Evolutionary conservation across 30 jellyfish, hydroid and myxozoan species (phyloP).

Genomic region (Cassiopea andromeda): DNA sequence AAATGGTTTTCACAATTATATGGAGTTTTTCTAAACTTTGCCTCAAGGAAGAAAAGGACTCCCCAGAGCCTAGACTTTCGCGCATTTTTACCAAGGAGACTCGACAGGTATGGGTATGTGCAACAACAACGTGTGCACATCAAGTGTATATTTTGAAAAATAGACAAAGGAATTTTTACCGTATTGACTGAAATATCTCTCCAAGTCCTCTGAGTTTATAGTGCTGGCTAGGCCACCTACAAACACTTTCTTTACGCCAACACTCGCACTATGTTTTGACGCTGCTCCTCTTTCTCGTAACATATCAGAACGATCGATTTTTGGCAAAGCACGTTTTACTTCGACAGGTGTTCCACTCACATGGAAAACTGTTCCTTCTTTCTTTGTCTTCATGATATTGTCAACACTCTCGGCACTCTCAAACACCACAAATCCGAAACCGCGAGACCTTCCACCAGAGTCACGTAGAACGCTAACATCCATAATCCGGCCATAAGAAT

Average conservation of each 20-base stretch:
- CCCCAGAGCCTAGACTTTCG: too few relatives aligned
- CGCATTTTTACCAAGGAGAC: too few relatives aligned
- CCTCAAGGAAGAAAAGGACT: too few relatives aligned
- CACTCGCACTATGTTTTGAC: slow-evolving; percentile 58
- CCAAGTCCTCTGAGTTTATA: slow-evolving; percentile 68
- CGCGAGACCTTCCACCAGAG: slow-evolving; percentile 75
- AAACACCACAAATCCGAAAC: slow-evolving; percentile 91
- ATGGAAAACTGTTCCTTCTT: slow-evolving; percentile 66
- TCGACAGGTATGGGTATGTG: too few relatives aligned
- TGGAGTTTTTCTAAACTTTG: too few relatives aligned
- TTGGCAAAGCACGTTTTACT: slow-evolving; percentile 93
- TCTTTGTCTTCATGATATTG: slow-evolving; percentile 77
- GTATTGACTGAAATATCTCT: slow-evolving; percentile 69
- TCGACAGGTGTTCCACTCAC: slow-evolving; percentile 87
- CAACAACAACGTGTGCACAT: neutral
- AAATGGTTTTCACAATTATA: too few relatives aligned
- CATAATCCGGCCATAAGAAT: slow-evolving; percentile 66
- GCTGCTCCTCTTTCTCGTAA: slow-evolving; percentile 14
- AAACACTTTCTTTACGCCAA: slow-evolving; percentile 67
- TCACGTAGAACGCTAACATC: slow-evolving; percentile 88
- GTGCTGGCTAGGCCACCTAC: slow-evolving; percentile 92
- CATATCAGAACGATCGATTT: slow-evolving; percentile 38
- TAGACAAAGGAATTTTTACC: slow-evolving; percentile 20
- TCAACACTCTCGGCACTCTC: slow-evolving; percentile 82
- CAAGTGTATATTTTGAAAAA: neutral